Conservation (phyloP, 2,113 vertebrate genomes). For the Lophotis ruficrista region DNA sequence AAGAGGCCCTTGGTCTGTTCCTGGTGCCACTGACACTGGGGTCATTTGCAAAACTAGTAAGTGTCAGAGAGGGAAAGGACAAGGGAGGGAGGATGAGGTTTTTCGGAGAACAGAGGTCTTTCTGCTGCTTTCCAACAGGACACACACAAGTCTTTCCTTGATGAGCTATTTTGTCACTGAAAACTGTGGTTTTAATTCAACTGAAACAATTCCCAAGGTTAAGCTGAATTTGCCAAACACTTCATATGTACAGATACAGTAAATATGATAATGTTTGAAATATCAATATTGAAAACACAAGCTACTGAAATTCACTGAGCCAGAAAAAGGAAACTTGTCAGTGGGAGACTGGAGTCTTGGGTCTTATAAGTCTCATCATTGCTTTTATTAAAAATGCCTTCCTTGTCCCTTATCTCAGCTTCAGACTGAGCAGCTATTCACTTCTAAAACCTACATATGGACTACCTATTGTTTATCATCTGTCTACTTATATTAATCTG, state of each 20-base stretch:
- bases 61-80: not conserved
- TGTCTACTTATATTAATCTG: not conserved
- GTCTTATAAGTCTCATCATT: not conserved
- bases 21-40: not conserved
- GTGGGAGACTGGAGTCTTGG: not conserved
- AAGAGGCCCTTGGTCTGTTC: not conserved
- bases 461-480: not conserved
- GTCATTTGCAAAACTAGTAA: not conserved
- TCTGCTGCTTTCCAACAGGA: not conserved
- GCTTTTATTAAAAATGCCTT: slow-evolving; percentile 19
- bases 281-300: not conserved
- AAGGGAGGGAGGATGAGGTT: rapidly evolving
- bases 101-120: not conserved
- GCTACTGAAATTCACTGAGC: not conserved
- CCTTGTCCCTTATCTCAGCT: not conserved
- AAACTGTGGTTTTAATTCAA: not conserved
- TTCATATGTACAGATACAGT: not conserved
- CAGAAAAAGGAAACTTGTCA: not conserved
- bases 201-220: not conserved
- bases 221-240: not conserved
- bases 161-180: not conserved
- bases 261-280: not conserved
- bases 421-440: not conserved
- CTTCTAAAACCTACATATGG: not conserved
- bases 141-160: not conserved